These are phyloP conservation scores for Cataglyphis cursor DNA, from an alignment of 2,888 invertebrate genomes.

Conservation along the genomic window DNA sequence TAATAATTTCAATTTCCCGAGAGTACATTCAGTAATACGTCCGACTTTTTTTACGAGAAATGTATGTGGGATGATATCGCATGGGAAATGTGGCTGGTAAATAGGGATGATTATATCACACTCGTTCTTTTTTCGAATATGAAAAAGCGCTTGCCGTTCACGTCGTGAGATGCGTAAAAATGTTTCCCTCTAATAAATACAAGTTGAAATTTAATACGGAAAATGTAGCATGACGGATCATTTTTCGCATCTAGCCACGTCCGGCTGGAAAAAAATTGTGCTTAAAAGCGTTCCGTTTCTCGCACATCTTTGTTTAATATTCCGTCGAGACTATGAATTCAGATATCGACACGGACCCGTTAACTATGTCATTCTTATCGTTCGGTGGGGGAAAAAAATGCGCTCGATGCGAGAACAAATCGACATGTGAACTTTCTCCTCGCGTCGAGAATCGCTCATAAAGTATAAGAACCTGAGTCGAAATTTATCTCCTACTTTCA, in stretches of 20 bases:
- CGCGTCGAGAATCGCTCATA: constrained; percentile 14
- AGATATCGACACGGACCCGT: neutral
- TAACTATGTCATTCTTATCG: constrained; percentile 14
- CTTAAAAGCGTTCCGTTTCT: neutral
- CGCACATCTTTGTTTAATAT: constrained; percentile 26
- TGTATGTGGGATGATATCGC: constrained; percentile 5
- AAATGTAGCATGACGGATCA: neutral
- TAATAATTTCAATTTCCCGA: neutral
- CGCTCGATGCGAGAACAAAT: neutral
- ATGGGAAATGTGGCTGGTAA: neutral
- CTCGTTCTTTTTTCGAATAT: neutral
- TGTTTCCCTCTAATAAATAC: constrained; percentile 14
- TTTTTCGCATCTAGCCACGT: neutral
- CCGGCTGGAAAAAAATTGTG: neutral
- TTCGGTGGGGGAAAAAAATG: neutral
- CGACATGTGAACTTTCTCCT: neutral
- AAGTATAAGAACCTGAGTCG: neutral
- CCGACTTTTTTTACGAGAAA: constrained; percentile 11
- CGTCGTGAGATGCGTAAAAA: neutral
- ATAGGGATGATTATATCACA: constrained; percentile 18
- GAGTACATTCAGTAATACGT: neutral
- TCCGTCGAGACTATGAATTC: neutral
- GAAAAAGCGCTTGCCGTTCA: neutral
- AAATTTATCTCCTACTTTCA: neutral
- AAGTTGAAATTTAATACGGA: constrained; percentile 21